Conservation (phyloP, 35 echinoderm and acorn worm genomes). For the Stichopus chloronotus region DNA sequence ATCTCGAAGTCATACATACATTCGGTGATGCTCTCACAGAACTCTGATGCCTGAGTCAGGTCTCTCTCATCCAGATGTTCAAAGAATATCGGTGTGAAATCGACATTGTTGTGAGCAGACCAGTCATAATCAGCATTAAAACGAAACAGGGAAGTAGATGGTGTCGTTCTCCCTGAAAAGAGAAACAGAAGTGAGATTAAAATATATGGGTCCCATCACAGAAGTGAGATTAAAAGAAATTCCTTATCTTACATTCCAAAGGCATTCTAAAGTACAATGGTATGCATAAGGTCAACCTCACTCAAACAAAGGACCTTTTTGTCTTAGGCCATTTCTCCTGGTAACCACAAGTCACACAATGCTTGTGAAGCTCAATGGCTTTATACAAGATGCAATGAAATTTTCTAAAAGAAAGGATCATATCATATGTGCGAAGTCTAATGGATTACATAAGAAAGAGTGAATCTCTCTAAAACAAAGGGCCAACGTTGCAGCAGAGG, state of each 20-base stretch:
- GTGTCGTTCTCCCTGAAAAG: slow-evolving; percentile 1
- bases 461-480: not conserved
- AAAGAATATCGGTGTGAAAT: not conserved
- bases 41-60: not conserved
- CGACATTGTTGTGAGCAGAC: not conserved
- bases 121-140: not conserved
- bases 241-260: no score
- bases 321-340: no score
- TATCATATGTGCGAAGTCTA: not conserved
- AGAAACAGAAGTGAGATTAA: not conserved
- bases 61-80: not conserved
- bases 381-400: no score
- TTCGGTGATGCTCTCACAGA: not conserved
- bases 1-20: not conserved
- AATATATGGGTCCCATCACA: not conserved
- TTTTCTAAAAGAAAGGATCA: no score
- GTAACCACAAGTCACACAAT: no score
- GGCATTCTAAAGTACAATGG: no score
- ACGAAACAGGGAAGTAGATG: not conserved
- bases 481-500: no score
- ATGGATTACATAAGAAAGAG: not conserved
- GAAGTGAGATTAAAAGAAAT: no score
- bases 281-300: no score
- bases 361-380: no score
- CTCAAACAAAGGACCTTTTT: no score